Base-by-base conservation (phyloP, 2,113 vertebrate species). In the Eulemur rufifrons region DNA sequence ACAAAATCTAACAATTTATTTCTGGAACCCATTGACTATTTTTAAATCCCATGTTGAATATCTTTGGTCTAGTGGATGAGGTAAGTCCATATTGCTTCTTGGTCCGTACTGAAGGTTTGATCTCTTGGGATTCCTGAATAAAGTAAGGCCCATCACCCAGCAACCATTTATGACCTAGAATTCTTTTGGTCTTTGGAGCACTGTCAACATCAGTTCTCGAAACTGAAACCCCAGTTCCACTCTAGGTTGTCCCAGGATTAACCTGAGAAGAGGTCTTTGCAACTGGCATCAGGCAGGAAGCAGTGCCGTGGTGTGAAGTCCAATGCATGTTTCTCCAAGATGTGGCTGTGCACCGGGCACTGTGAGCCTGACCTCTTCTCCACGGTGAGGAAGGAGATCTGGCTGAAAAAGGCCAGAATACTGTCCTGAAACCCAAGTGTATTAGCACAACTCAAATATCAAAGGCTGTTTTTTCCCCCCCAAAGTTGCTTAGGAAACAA, bases 341-440 rank as follows among this genome's bases (percentile, higher is more conserved):
- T 21, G 18, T 6, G 27, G n/a, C 34, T 34, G 1, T 3, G 3
- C 10, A 25, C 8, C 1, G 3, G 47, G 66, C 39, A 11, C 37
- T 21, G 0, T 17, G 39, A 68, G 39, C 23, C 5, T 1, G 37
- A 54, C 47, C 32, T 39, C 29, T 63, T 76, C 56, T 71, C 63
- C 50, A 45, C 14, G 8, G 8, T 1, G 2, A 84, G 50, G 25
- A 47, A 27, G 2, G 32, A 74, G 74, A 37, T 6, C 15, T 21
- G 27, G 1, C 56, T 94, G 95, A 91, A 85, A 87, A 93, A 95
- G 64, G 12, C 95, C 93, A 89, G 85, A 80, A 42, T 56, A 14
- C 77, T 25, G 5, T n/a, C 66, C 59, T 83, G 76, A 29, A 74
- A 27, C 91, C 52, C 42, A 56, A 47, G 15, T 12, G 21, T 3